Percentiles rank a stretch among this genome's conserved stretches.
Conservation (phyloP, 2,888 invertebrate genomes). For the Choristoneura rosaceana region DNA sequence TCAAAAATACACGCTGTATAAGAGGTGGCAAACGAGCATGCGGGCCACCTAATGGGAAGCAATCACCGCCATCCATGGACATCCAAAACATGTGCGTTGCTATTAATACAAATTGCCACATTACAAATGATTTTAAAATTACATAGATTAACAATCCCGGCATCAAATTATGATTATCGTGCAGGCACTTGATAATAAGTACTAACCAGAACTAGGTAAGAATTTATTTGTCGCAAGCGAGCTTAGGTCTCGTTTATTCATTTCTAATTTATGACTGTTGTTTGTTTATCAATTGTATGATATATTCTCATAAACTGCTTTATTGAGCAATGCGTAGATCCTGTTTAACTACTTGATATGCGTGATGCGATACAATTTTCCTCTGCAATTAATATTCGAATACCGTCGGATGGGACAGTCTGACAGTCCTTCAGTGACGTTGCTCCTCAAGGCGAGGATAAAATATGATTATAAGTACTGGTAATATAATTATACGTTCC, state of each 20-base stretch:
- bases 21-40: too few relatives aligned
- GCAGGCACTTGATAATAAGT: too few relatives aligned
- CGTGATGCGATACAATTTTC: slow-evolving; percentile 58
- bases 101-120: too few relatives aligned
- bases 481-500: neutral
- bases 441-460: slow-evolving; percentile 29
- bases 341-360: slow-evolving; percentile 36
- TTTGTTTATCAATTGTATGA: slow-evolving; percentile 1
- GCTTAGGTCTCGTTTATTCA: neutral
- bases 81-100: too few relatives aligned
- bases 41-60: too few relatives aligned
- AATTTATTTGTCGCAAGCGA: neutral
- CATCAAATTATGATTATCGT: too few relatives aligned
- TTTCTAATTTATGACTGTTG: neutral
- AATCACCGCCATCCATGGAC: too few relatives aligned
- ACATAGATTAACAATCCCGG: too few relatives aligned
- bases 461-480: slow-evolving; percentile 4
- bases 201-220: too few relatives aligned
- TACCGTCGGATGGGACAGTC: slow-evolving; percentile 47
- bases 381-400: slow-evolving; percentile 67
- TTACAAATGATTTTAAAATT: too few relatives aligned
- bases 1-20: too few relatives aligned
- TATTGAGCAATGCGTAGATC: slow-evolving; percentile 17
- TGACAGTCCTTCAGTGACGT: slow-evolving; percentile 49
- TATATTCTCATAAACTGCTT: neutral